Evolutionary conservation across 2,888 invertebrate species (phyloP), one percentile per base, ranked within the genome.

Genomic region (Schizaphis graminum): DNA sequence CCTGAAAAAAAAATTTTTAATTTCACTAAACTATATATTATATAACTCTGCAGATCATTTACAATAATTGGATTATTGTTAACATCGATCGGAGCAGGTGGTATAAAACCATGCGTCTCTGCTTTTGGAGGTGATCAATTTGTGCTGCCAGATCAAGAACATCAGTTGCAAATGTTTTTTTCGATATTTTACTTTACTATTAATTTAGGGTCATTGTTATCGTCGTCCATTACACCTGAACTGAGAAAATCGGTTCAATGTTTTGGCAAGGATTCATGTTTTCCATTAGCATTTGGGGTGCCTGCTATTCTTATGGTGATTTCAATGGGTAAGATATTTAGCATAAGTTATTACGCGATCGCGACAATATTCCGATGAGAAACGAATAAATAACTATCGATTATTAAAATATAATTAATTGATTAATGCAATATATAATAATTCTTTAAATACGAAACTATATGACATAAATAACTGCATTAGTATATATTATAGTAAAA

Each of bases 51-150:
- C 56, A 92, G 92, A 56, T 41, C 21, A 24, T 47, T 92, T 86
- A 67, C 93, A 24, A 56, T 97, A 94, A 95, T 97, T 41, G 98
- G 98, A 0, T 96, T 98, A 44, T 95, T 97, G 28, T 96, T 98
- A 95, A 97, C 98, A 94, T 97, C 97, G 0, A 95, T 97, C 4
- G 98, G 98, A 8, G 98, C 98, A 0, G 98, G 98, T 0, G 98
- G 98, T 10, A 98, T 98, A 95, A 98, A 98, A 95, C 98, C 98
- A 0, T 98, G 98, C 95, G 98, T 98, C 0, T 96, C 97, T 0
- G 97, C 98, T 0, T 98, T 98, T 95, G 98, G 98, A 3, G 98
- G 98, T 0, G 98, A 98, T 96, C 98, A 98, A 95, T 98, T 98
- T 95, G 96, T 96, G 35, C 95, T 97, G 89, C 97, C 97, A 0